Percentiles rank a stretch among this genome's conserved stretches.
These are phyloP conservation scores for Eretmocerus hayati DNA, from an alignment of 2,888 invertebrate species.

Conservation along the genomic window DNA sequence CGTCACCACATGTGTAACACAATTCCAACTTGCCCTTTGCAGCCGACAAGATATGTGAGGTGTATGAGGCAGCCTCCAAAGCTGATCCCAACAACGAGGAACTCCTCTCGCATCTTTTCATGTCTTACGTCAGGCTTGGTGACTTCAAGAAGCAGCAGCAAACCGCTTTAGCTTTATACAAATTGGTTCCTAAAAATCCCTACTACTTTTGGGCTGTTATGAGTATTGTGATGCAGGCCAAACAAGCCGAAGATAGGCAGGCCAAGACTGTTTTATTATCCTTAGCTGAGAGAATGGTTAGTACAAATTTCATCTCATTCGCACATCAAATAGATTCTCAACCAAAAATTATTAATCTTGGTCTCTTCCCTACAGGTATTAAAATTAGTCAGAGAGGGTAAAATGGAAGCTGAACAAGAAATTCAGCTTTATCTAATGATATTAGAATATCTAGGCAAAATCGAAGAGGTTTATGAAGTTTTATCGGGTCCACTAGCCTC, in stretches of 20 bases:
- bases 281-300: slow-evolving; percentile 90
- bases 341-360: not conserved
- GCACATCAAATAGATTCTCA: too few species aligned
- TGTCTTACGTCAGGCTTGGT: slow-evolving; percentile 86
- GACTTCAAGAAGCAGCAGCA: slow-evolving; percentile 88
- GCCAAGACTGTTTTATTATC: slow-evolving; percentile 66
- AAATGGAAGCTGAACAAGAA: slow-evolving; percentile 90
- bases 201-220: slow-evolving; percentile 98
- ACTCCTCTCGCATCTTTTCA: slow-evolving; percentile 86
- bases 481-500: slow-evolving; percentile 64
- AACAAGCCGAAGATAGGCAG: slow-evolving; percentile 41
- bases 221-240: slow-evolving; percentile 90
- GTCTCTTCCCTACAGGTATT: slow-evolving; percentile 30
- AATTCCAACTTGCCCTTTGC: slow-evolving; percentile 31
- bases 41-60: slow-evolving; percentile 83
- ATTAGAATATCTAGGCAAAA: slow-evolving; percentile 71
- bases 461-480: slow-evolving; percentile 72
- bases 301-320: not conserved
- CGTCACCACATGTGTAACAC: not conserved
- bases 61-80: slow-evolving; percentile 85
- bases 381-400: slow-evolving; percentile 79
- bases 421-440: slow-evolving; percentile 86
- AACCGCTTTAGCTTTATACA: slow-evolving; percentile 83
- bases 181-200: slow-evolving; percentile 85
- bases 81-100: slow-evolving; percentile 85